Evolutionary conservation across 2,113 vertebrate species (phyloP).

Genomic region (cat (Felis catus)): DNA sequence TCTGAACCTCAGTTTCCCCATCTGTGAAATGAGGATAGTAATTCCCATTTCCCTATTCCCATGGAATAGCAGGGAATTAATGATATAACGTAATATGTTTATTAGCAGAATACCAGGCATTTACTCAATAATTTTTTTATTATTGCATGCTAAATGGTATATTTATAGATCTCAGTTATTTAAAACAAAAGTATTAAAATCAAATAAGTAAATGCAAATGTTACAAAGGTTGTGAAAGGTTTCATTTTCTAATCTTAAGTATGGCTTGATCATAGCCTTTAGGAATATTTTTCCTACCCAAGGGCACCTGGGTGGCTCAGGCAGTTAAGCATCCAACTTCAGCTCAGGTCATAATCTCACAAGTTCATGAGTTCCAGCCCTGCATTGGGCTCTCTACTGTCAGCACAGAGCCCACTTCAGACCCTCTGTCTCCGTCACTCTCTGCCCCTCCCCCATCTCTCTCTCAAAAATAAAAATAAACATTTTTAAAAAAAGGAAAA

Average conservation of each 20-base stretch:
- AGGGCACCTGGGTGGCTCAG: no score
- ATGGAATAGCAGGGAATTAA: not conserved
- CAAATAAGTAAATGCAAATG: constrained; percentile 8
- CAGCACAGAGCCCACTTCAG: no score
- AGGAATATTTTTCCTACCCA: constrained; percentile 84
- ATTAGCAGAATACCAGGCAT: not conserved
- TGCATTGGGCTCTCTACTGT: no score
- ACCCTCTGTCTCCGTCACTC: no score
- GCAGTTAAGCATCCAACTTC: no score
- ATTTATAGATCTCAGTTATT: not conserved
- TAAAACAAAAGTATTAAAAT: constrained; percentile 35
- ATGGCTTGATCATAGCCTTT: not conserved
- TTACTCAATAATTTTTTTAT: not conserved
- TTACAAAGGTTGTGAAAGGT: constrained; percentile 34
- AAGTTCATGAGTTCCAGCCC: no score
- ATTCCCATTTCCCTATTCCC: not conserved
- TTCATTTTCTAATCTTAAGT: not conserved
- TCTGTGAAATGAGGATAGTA: not conserved
- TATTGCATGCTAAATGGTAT: not conserved
- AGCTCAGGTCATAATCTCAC: no score
- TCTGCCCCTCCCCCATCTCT: no score
- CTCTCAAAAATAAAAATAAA: no score
- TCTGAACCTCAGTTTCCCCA: not conserved
- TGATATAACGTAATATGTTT: not conserved
- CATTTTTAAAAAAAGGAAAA: no score